Evolutionary conservation across 1,140 invertebrate species (phyloP), one percentile per base, ranked within the genome.

Genomic region (Agrilus planipennis): DNA sequence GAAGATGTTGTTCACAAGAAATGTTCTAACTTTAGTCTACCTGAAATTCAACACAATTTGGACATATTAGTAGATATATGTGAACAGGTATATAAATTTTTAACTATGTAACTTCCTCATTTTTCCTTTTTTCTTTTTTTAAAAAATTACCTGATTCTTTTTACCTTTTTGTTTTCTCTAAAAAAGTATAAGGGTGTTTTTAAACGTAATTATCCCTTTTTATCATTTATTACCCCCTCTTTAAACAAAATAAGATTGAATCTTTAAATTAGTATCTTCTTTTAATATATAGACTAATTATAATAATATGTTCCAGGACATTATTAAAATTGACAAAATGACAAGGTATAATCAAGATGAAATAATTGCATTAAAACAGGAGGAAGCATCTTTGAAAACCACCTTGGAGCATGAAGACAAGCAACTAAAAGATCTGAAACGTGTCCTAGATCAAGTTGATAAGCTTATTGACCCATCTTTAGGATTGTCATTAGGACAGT

Each of bases 31-130:
- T 86, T 87, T 58, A 61, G 72, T 3, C 55, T 97, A 42, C 91
- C 93, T 1, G 92, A 97, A 65, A 71, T 98, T 1, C 70, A 79
- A 16, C 88, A 96, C 57, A 99, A 99, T 69, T 67, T 99, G 11
- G 81, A 93, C 57, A 63, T 96, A 11, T 64, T 96, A 27, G 81
- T 95, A 2, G 86, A 93, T 42, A 81, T 89, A 67, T 89, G 89
- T 44, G 93, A 98, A 68, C 86, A 96, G 64, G 76, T 77, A 55
- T 6, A 38, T 5, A 4, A 6, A 23, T 38, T 38, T 16, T 38
- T 4, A 4, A 7, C 4, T 7, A 23, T n/a, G n/a, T n/a, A n/a
- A n/a, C 15, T 32, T 32, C 15, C 7, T 9, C 15, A 9, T 7
- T 32, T 11, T 32, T 32, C 15, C 6, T 32, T 32, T 32, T 32